Evolutionary conservation across 2,113 vertebrate genomes (phyloP).

Genomic region (Leptobrachium ailaonicum): DNA sequence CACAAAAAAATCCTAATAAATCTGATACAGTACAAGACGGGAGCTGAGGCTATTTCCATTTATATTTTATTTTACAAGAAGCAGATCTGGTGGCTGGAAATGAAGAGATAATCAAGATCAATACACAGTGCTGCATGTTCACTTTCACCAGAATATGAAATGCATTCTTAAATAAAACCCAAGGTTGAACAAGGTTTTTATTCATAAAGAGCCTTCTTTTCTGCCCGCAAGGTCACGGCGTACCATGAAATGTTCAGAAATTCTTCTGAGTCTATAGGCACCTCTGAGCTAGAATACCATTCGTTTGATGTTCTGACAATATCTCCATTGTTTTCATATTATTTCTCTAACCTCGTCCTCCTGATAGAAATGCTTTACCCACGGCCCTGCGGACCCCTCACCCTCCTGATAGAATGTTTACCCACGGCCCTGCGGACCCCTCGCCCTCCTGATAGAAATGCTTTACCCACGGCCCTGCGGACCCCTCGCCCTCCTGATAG

Average conservation of each 20-base stretch:
- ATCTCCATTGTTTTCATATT: not conserved
- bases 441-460: no score
- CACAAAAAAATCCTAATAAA: not conserved
- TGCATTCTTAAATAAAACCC: slow-evolving; percentile 21
- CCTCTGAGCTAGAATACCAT: not conserved
- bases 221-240: slow-evolving; percentile 13
- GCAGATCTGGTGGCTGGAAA: slow-evolving; percentile 34
- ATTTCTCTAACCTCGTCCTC: not conserved
- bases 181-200: slow-evolving; percentile 33
- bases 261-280: not conserved
- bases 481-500: no score
- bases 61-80: slow-evolving; percentile 38
- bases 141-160: slow-evolving; percentile 36
- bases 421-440: no score
- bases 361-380: not conserved
- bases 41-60: slow-evolving; percentile 10
- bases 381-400: no score
- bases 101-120: slow-evolving; percentile 42
- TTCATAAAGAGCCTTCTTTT: not conserved
- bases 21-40: not conserved
- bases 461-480: no score
- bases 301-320: not conserved
- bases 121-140: slow-evolving; percentile 29
- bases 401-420: no score
- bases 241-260: not conserved